Base-by-base conservation (phyloP, 1,140 invertebrate species). In the Drosophila auraria region DNA sequence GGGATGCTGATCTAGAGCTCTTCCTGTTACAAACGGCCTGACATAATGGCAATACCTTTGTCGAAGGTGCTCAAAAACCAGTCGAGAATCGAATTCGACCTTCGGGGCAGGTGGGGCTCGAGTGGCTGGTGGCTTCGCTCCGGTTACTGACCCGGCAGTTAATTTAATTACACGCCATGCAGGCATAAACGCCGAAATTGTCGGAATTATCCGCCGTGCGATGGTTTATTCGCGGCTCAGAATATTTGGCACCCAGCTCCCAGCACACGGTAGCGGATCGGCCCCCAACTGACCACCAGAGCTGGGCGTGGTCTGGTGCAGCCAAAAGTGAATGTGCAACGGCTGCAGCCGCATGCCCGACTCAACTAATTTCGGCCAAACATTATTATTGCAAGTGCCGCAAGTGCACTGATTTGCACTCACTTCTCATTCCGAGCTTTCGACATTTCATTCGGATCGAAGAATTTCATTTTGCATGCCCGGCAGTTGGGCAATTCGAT, bases 281-380 rank as follows among this genome's bases (percentile, higher is more conserved):
- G 38, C 47, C 7, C 74, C 50, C 68, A 51, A 58, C 51, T 65
- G 68, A 78, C 80, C 70, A 70, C 77, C 80, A 83, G 72, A 58
- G 56, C 20, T 38, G 59, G 82, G 84, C 78, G 86, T 87, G 84
- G 65, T 42, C 54, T 17, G 40, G 42, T 60, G 69, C 73, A 76
- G 66, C 71, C 81, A 87, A 87, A 87, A 89, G 84, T 89, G 84
- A 87, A 87, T 87, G 84, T 87, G 86, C 83, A 69, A 49, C 75
- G 69, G 78, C 27, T 44, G 56, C 56, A 40, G 54, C 54, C 54
- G 20, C 20, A 23, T 40, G 33, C 20, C 54, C 33, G 54, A 50
- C 44, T 42, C 63, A 47, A 69, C 68, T 71, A 71, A 71, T 68
- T 80, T 56, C 38, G 53, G 53, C 58, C 58, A 73, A 75, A 58